phyloP scores from a whole-genome alignment of 2,888 invertebrate species.

The Amaurobius ferox region DNA sequence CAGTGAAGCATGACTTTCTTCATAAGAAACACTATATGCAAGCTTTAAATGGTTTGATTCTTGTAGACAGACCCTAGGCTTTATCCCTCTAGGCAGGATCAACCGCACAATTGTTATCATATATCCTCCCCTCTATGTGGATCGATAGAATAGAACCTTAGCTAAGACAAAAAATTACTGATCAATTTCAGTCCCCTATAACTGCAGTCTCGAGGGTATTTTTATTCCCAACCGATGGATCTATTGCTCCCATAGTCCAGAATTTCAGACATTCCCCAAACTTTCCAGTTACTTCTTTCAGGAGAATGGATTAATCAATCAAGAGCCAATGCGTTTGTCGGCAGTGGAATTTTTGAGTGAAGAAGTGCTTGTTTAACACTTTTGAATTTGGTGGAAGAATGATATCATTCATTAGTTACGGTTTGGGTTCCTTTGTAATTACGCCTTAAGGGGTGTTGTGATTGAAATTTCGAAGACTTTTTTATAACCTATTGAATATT shows the following conservation, averaged over 20 bases:
- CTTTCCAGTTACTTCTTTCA: background rate
- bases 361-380: no score
- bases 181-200: constrained; percentile 53
- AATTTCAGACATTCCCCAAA: constrained; percentile 20
- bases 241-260: constrained; percentile 31
- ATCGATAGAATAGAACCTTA: constrained; percentile 38
- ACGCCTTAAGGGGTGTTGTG: no score
- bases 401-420: no score
- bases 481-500: no score
- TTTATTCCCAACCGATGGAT: constrained; percentile 52
- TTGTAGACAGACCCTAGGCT: background rate
- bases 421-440: no score
- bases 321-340: background rate
- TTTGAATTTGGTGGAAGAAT: background rate
- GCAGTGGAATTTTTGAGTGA: background rate
- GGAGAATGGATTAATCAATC: constrained; percentile 29
- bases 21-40: background rate
- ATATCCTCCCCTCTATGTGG: background rate
- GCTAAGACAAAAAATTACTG: constrained; percentile 48
- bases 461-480: no score
- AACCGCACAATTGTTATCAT: constrained; percentile 36
- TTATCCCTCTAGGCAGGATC: constrained; percentile 21
- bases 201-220: constrained; percentile 41
- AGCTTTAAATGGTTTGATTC: background rate
- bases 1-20: background rate